Percentiles rank a stretch among this genome's conserved stretches.
Conservation (phyloP, 2,113 vertebrate genomes). For the Aegypius monachus region DNA sequence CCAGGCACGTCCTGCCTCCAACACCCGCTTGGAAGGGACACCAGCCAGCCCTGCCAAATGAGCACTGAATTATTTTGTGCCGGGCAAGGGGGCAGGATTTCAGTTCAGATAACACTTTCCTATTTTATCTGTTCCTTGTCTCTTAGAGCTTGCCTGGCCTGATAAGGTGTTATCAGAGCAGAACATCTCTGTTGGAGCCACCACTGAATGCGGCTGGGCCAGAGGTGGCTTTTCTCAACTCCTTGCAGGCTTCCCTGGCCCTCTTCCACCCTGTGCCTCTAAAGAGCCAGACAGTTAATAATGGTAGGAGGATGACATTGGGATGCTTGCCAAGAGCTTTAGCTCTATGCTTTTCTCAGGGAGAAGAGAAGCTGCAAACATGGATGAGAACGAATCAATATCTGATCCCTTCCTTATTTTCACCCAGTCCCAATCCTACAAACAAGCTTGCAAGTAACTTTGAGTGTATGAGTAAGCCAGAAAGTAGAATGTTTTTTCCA, state of each 20-base stretch:
- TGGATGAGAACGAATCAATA: background rate
- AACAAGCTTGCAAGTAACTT: background rate
- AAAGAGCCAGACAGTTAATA: background rate
- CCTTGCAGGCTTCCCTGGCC: background rate
- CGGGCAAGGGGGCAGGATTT: background rate
- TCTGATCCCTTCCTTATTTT: background rate
- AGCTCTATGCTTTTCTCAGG: background rate
- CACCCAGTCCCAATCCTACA: background rate
- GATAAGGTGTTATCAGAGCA: background rate
- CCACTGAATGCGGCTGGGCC: background rate
- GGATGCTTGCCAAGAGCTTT: background rate
- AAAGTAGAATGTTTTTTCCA: background rate
- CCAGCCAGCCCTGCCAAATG: background rate
- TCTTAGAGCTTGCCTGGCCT: background rate
- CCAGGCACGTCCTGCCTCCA: background rate
- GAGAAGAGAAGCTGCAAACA: background rate
- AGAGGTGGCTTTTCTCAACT: background rate
- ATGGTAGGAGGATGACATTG: background rate
- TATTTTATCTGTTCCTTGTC: background rate
- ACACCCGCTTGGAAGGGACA: rapidly evolving
- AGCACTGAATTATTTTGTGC: background rate
- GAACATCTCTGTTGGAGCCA: background rate
- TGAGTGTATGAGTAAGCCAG: background rate
- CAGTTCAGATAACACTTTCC: background rate
- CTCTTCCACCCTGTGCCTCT: background rate